Percentiles rank a stretch among this genome's conserved stretches.
phyloP scores from a whole-genome alignment of 2,888 invertebrate genomes.

The Boloria selene region DNA sequence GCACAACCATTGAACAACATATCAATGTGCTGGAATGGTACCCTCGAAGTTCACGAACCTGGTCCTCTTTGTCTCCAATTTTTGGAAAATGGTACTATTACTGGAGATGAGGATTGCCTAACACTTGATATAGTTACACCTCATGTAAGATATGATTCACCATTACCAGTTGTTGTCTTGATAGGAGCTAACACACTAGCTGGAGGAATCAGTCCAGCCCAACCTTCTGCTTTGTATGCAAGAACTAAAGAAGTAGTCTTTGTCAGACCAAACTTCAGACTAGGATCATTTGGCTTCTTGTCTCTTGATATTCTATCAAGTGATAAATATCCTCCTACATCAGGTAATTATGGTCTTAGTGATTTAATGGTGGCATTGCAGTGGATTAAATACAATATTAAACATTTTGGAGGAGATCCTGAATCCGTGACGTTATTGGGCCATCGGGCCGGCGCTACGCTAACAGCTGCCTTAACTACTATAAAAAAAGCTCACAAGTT shows the following conservation, averaged over 20 bases:
- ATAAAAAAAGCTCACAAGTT: conserved; percentile 83
- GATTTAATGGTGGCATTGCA: conserved; percentile 89
- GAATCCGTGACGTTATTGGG: conserved; percentile 91
- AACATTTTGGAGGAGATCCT: conserved; percentile 92
- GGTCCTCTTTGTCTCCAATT: conserved; percentile 88
- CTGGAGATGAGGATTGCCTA: conserved; percentile 91
- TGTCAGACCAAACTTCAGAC: conserved; percentile 92
- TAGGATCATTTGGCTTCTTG: conserved; percentile 91
- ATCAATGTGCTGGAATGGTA: conserved; percentile 91
- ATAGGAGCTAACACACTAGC: conserved; percentile 90
- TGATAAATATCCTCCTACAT: conserved; percentile 86
- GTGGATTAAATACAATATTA: conserved; percentile 92
- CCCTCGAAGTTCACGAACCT: conserved; percentile 85
- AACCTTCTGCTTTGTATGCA: conserved; percentile 90
- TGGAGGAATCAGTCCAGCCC: conserved; percentile 88
- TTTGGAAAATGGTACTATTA: conserved; percentile 84
- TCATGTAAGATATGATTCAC: conserved; percentile 88
- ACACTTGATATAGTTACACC: conserved; percentile 92
- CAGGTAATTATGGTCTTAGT: conserved; percentile 93
- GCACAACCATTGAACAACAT: conserved; percentile 86
- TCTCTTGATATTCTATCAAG: conserved; percentile 87
- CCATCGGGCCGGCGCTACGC: conserved; percentile 92
- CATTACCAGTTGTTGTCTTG: conserved; percentile 91
- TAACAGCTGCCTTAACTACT: conserved; percentile 89
- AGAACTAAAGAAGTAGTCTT: conserved; percentile 91